Percentiles rank a stretch among this genome's conserved stretches.
Evolutionary conservation across 1,140 invertebrate genomes (phyloP).

Genomic region (Himalopsyche phryganea): DNA sequence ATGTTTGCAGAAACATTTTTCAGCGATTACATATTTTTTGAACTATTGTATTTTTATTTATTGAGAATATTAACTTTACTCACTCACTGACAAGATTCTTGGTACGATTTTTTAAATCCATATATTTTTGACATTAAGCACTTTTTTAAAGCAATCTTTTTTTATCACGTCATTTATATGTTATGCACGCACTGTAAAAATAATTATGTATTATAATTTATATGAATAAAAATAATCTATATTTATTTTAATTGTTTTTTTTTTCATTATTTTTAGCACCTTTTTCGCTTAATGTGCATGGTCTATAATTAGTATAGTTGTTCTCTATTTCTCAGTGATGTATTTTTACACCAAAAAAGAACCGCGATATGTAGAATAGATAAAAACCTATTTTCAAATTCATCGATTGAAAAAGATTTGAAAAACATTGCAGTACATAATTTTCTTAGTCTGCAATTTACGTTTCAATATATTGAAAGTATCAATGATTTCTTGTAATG

Average conservation of each 20-base stretch:
- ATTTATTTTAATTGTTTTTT: slow-evolving; percentile 30
- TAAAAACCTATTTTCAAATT: no score
- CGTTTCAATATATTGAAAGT: no score
- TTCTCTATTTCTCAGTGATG: neutral
- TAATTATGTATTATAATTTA: slow-evolving; percentile 30
- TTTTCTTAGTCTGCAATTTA: no score
- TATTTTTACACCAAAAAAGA: no score
- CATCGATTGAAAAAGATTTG: no score
- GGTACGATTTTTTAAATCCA: slow-evolving; percentile 1
- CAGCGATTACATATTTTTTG: no score
- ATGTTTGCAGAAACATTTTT: no score
- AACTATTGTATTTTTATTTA: no score
- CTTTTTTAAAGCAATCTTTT: slow-evolving; percentile 9
- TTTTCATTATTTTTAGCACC: slow-evolving; percentile 18
- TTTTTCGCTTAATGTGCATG: slow-evolving; percentile 13
- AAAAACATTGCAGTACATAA: no score
- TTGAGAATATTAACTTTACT: neutral
- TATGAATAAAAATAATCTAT: slow-evolving; percentile 27
- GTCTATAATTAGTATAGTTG: neutral
- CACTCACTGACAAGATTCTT: neutral
- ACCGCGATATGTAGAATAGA: no score
- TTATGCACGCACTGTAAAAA: slow-evolving; percentile 32
- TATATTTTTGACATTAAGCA: slow-evolving; percentile 12
- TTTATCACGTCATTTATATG: slow-evolving; percentile 21
- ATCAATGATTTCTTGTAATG: no score